Conservation (phyloP, 2,797 vertebrate species). For the Pangasius sanitwongsei region DNA sequence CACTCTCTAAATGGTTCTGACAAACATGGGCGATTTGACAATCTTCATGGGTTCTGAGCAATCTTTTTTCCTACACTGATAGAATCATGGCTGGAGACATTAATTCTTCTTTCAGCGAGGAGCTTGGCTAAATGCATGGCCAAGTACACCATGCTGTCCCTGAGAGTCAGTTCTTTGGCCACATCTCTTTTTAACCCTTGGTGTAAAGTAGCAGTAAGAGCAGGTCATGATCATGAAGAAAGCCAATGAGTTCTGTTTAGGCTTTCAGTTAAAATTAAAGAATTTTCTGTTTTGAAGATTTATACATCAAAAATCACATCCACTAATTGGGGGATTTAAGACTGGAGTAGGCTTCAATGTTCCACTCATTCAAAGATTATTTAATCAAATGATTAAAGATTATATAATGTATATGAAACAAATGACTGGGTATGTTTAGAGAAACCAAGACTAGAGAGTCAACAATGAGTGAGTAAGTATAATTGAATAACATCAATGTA, state of each 20-base stretch:
- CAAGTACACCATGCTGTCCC: neutral
- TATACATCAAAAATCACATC: too few species aligned
- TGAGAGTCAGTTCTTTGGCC: neutral
- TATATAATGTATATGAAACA: neutral
- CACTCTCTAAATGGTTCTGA: neutral
- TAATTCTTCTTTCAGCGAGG: neutral
- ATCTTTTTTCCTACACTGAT: neutral
- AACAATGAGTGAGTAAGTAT: neutral
- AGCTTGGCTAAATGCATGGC: neutral
- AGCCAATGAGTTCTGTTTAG: neutral
- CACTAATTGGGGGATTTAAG: neutral
- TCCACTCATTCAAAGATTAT: neutral
- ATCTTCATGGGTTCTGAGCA: neutral
- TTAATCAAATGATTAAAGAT: neutral
- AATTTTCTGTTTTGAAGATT: neutral
- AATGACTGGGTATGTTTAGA: neutral
- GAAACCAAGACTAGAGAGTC: neutral
- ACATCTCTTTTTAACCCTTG: neutral
- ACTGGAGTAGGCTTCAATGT: neutral
- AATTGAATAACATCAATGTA: neutral
- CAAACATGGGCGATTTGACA: neutral
- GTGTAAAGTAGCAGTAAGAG: neutral
- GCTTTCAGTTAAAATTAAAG: neutral
- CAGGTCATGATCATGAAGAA: neutral
- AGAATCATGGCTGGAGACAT: neutral